These are phyloP conservation scores for Crossocerus cetratus DNA, from an alignment of 2,888 invertebrate genomes.

Conservation along the genomic window DNA sequence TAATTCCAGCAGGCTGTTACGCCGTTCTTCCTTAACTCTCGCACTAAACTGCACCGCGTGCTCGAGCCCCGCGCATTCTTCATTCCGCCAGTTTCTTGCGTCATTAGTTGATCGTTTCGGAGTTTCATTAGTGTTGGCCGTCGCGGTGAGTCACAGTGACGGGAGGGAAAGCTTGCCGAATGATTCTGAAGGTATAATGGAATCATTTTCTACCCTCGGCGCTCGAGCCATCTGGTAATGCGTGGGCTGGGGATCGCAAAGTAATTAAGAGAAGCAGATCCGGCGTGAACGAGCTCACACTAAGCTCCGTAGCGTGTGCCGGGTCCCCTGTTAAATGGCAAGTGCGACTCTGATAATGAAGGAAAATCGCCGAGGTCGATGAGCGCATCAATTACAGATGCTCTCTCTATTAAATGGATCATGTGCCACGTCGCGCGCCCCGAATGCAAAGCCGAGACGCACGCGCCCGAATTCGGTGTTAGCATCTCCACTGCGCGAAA, in stretches of 20 bases:
- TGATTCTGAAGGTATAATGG: too few species aligned
- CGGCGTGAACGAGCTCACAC: neutral
- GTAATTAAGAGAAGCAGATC: neutral
- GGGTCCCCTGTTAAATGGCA: neutral
- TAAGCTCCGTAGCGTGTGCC: neutral
- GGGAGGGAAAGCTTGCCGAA: too few species aligned
- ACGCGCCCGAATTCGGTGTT: neutral
- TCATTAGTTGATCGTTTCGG: too few species aligned
- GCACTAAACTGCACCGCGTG: too few species aligned
- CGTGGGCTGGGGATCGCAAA: neutral
- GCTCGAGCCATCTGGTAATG: too few species aligned
- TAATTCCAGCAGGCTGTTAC: too few species aligned
- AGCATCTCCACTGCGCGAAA: neutral
- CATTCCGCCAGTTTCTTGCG: too few species aligned
- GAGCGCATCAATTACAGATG: constrained; percentile 11
- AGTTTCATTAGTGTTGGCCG: too few species aligned
- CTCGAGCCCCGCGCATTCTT: too few species aligned
- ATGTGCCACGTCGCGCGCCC: neutral
- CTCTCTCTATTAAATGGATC: constrained; percentile 5
- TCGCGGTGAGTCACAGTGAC: too few species aligned
- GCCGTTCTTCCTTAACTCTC: too few species aligned
- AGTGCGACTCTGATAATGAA: constrained; percentile 3
- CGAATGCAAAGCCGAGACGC: neutral
- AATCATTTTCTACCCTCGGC: too few species aligned
- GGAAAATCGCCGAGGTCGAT: constrained; percentile 9